phyloP scores from a whole-genome alignment of 2,113 vertebrate genomes.

The Cyanoderma ruficeps region DNA sequence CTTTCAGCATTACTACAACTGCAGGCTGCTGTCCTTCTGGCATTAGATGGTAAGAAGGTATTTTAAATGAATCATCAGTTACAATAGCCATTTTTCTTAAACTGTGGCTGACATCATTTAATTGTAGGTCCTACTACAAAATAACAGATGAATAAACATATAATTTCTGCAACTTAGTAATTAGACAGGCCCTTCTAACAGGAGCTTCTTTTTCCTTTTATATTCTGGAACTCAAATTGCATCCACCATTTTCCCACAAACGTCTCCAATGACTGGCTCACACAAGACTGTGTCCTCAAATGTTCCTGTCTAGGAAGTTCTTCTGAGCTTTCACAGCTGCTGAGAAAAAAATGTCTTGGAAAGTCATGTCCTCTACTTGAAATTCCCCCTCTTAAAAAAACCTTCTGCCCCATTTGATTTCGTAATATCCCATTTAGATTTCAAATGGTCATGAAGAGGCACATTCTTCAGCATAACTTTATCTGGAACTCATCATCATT shows the following conservation, averaged over 20 bases:
- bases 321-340: not conserved
- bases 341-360: slow-evolving; percentile 7
- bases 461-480: not conserved
- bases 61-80: slow-evolving; percentile 18
- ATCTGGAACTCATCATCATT: slow-evolving; percentile 23
- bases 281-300: not conserved
- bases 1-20: not conserved
- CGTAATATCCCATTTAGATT: not conserved
- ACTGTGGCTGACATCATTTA: slow-evolving; percentile 28
- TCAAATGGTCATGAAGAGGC: not conserved
- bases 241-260: slow-evolving; percentile 1
- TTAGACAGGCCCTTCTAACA: not conserved
- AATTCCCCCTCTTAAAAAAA: slow-evolving; percentile 20
- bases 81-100: slow-evolving; percentile 20
- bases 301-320: not conserved
- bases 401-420: not conserved
- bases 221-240: not conserved
- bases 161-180: slow-evolving; percentile 50
- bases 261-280: not conserved
- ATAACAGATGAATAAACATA: slow-evolving; percentile 45
- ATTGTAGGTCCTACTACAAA: slow-evolving; percentile 23
- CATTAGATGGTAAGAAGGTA: not conserved
- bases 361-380: slow-evolving; percentile 4
- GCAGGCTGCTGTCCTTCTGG: not conserved
- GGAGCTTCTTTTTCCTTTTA: slow-evolving; percentile 11